phyloP scores from a whole-genome alignment of 2,113 vertebrate genomes.

The Erythrocebus patas region DNA sequence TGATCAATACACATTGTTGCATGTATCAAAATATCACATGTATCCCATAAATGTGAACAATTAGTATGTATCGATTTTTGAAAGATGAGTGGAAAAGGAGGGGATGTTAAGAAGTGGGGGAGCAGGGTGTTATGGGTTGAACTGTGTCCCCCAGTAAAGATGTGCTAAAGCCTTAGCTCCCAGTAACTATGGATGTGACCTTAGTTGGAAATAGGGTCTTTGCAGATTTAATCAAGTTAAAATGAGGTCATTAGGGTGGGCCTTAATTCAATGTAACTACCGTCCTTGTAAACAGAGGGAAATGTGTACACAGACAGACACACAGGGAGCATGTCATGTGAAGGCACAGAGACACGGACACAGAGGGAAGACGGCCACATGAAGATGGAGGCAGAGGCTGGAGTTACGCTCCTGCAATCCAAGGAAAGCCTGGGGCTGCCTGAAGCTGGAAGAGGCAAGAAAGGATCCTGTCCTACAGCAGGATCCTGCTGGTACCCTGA shows the following conservation, averaged over 20 bases:
- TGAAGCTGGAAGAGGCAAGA: background rate
- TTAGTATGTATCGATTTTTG: background rate
- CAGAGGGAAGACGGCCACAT: background rate
- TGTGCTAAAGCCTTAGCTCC: background rate
- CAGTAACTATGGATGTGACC: background rate
- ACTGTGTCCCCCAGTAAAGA: background rate
- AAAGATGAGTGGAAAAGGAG: background rate
- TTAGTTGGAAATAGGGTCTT: background rate
- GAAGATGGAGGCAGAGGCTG: background rate
- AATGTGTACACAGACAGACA: background rate
- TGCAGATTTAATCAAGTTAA: background rate
- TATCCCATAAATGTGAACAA: background rate
- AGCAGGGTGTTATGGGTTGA: background rate
- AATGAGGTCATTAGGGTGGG: background rate
- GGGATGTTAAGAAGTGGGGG: background rate
- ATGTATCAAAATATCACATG: background rate
- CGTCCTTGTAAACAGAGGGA: background rate
- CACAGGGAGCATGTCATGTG: background rate
- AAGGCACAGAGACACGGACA: background rate
- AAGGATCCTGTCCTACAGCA: background rate
- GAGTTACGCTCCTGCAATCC: background rate
- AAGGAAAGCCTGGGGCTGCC: fast-evolving
- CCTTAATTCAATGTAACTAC: background rate
- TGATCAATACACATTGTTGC: background rate
- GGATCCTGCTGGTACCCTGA: background rate